Percentiles rank a stretch among this genome's conserved stretches.
These are phyloP conservation scores for Conomelus anceps DNA, from an alignment of 2,888 invertebrate species.

Conservation along the genomic window DNA sequence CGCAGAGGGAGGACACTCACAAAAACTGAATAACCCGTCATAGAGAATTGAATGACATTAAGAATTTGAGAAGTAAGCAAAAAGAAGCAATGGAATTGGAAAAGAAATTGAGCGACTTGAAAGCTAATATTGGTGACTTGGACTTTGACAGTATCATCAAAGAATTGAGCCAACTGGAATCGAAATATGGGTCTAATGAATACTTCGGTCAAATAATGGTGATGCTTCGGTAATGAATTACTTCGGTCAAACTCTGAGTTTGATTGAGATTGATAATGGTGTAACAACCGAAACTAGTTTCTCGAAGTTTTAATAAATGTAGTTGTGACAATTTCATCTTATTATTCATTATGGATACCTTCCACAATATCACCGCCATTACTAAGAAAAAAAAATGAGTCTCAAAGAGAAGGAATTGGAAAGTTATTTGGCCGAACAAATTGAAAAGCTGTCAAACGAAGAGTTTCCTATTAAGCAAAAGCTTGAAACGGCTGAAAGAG, in stretches of 20 bases:
- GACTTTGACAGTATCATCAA: constrained; percentile 54
- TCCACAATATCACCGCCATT: too few species aligned
- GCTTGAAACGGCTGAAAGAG: constrained; percentile 33
- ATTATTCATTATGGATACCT: too few species aligned
- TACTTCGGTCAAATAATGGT: too few species aligned
- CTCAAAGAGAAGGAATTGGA: constrained; percentile 4
- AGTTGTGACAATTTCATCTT: too few species aligned
- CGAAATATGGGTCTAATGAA: constrained; percentile 39
- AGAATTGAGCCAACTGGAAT: constrained; percentile 47
- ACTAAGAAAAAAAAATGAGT: too few species aligned
- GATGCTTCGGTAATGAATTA: too few species aligned
- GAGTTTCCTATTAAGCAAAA: constrained; percentile 30
- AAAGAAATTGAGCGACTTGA: constrained; percentile 40
- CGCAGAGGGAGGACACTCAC: background rate
- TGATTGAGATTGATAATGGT: too few species aligned
- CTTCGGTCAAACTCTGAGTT: too few species aligned
- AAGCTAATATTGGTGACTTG: constrained; percentile 41
- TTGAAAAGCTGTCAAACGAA: constrained; percentile 29
- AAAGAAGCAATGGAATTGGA: constrained; percentile 47
- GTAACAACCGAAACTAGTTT: too few species aligned
- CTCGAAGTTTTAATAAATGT: too few species aligned
- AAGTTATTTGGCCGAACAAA: constrained; percentile 25
- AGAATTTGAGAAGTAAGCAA: constrained; percentile 52
- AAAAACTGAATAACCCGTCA: constrained; percentile 11
- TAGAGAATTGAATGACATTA: constrained; percentile 61